These are phyloP conservation scores for Oxyura jamaicensis DNA, from an alignment of 2,113 vertebrate genomes.

Conservation along the genomic window DNA sequence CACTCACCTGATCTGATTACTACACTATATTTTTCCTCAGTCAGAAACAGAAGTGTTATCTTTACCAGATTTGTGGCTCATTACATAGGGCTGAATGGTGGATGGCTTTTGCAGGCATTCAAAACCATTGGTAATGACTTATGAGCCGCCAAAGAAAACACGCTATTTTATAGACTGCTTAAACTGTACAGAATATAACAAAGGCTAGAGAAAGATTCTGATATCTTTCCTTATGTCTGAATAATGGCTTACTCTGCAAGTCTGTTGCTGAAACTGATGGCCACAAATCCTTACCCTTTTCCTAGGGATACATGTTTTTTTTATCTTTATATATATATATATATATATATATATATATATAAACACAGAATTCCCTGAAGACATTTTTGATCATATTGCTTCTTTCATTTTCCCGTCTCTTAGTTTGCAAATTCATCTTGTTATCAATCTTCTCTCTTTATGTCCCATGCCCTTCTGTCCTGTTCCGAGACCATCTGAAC, in stretches of 20 bases:
- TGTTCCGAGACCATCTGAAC: neutral
- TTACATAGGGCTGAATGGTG: neutral
- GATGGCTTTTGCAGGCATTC: slow-evolving; percentile 23
- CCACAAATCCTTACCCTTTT: neutral
- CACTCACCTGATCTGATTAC: slow-evolving; percentile 33
- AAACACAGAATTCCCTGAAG: neutral
- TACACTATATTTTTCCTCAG: neutral
- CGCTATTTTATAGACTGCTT: slow-evolving; percentile 4
- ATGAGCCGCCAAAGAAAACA: neutral
- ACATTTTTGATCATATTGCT: neutral
- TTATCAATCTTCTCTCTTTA: neutral
- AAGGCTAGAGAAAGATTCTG: neutral
- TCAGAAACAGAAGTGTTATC: slow-evolving; percentile 37
- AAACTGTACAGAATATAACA: neutral
- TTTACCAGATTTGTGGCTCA: slow-evolving; percentile 27
- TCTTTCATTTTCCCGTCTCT: neutral
- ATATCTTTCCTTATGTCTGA: neutral
- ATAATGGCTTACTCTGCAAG: neutral
- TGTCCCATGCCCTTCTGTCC: neutral
- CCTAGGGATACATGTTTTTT: neutral
- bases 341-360: too few species aligned
- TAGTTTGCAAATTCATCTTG: neutral
- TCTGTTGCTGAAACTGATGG: neutral
- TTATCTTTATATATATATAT: neutral
- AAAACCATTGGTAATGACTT: slow-evolving; percentile 6